Base-by-base conservation (phyloP, 2,797 vertebrate species). In the Hydrophis major region DNA sequence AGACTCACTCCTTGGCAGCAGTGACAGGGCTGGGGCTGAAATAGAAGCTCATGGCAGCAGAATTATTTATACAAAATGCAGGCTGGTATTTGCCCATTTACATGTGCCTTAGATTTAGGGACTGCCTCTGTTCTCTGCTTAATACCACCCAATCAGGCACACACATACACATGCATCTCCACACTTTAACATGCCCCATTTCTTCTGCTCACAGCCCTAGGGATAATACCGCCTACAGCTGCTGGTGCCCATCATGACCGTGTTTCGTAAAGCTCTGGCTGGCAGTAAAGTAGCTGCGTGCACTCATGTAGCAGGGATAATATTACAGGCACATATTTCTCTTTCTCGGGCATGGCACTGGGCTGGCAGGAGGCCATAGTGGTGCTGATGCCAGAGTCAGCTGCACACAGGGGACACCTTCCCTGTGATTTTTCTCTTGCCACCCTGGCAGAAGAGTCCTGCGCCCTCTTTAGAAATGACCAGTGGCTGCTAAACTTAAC, bases 311-410 rank as follows among this genome's bases (percentile, higher is more conserved):
- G 47, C 3, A 6, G 42, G 87, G 18, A 50, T 91, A 86, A 28
- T 57, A 6, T 91, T 88, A 91, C 92, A 37, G 56, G 90, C 22
- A 93, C 92, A 93, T 93, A 56, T 32, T 69, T 88, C 66, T 10
- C 42, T 50, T 88, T 91, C 63, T 37, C 66, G 56, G 42, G 66
- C 92, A 83, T n/a, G 28, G 56, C 89, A 78, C 6, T 25, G 69
- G 20, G 22, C 25, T 88, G 86, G 90, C 78, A 42, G 22, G 20
- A 11, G 6, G 66, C 66, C 92, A 5, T 28, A 6, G 2, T 22
- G 7, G 8, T 37, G 42, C 63, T 55, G 56, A 53, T 14, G n/a
- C 42, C 66, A 83, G 86, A 37, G 14, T 42, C 22, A 28, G 87
- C 18, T 78, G 56, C 42, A 8, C 18, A 4, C 2, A 2, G 56